These are phyloP conservation scores for Rhodophaea formosa DNA, from an alignment of 2,888 invertebrate species.

Conservation along the genomic window DNA sequence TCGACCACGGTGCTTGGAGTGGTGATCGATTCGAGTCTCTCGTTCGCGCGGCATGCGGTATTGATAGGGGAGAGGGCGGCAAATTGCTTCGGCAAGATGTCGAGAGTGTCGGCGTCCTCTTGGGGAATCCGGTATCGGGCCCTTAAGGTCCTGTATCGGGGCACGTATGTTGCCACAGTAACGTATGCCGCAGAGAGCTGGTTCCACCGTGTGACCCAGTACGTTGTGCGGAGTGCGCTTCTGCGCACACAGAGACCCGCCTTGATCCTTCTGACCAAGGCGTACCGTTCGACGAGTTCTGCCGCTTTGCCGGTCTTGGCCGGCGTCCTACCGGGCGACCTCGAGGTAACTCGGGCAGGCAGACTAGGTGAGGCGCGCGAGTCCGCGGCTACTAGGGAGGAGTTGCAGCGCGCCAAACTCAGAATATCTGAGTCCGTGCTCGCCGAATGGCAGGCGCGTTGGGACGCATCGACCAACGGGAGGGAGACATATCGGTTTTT, in stretches of 20 bases:
- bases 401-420: neutral
- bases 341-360: slow-evolving; percentile 31
- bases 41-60: slow-evolving; percentile 17
- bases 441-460: slow-evolving; percentile 29
- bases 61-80: slow-evolving; percentile 23
- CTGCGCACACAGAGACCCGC: slow-evolving; percentile 28
- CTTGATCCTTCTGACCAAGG: slow-evolving; percentile 32
- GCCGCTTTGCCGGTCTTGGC: slow-evolving; percentile 34
- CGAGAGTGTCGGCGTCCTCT: slow-evolving; percentile 28
- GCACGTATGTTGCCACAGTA: slow-evolving; percentile 27
- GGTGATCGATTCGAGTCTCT: neutral
- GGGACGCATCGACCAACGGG: slow-evolving; percentile 24
- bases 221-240: slow-evolving; percentile 24
- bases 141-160: slow-evolving; percentile 26
- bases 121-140: slow-evolving; percentile 28
- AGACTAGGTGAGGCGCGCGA: neutral
- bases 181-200: slow-evolving; percentile 30
- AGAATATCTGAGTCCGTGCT: slow-evolving; percentile 3
- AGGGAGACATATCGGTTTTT: slow-evolving; percentile 31
- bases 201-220: neutral
- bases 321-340: slow-evolving; percentile 34
- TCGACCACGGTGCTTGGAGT: neutral
- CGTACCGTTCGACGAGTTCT: slow-evolving; percentile 33
- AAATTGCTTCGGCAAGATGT: slow-evolving; percentile 26
- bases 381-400: neutral